Base-by-base conservation (phyloP, 2,888 invertebrate genomes). In the Camponotus fellah region DNA sequence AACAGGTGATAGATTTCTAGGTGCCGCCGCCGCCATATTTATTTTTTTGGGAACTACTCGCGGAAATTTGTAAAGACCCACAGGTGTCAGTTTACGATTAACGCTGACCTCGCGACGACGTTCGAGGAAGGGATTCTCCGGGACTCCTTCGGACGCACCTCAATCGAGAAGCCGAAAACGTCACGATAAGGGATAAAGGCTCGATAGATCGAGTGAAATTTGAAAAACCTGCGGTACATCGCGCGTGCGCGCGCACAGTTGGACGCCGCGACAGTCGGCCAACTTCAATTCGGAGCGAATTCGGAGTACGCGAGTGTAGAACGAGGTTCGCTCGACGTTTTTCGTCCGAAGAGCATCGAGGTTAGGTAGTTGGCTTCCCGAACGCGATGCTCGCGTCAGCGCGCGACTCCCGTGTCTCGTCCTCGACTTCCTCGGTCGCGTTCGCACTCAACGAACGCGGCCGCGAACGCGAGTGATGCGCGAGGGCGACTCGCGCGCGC, bases 341-440 rank as follows among this genome's bases (percentile, higher is more conserved):
- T 17, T 43, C 56, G 58, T 21, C 5, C 6, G 71, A 49, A 37
- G 26, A 21, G 46, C 12, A 34, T 69, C 58, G 34, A 32, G n/a
- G 10, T 26, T 8, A 6, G 76, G 26, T 65, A 79, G 43, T 53
- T 32, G 53, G 21, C 9, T 9, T 32, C 56, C 43, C 9, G 49
- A 65, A 68, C 85, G 87, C 79, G 85, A 88, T 88, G 88, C 84
- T 56, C 66, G 60, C 62, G 68, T 66, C 65, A 56, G 49, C 58
- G 71, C 34, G 71, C 82, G 64, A 68, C 34, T 58, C 32, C 21
- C 32, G 43, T 21, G 26, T 58, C 26, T 34, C 66, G 77, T 34
- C 56, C 68, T 21, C 62, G 76, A 53, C 60, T 8, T 46, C 76
- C n/a, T n/a, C 14, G 34, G 40, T n/a, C 2, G 46, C 46, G 49